phyloP scores from a whole-genome alignment of 2,113 vertebrate species.

The Pseudonaja textilis region DNA sequence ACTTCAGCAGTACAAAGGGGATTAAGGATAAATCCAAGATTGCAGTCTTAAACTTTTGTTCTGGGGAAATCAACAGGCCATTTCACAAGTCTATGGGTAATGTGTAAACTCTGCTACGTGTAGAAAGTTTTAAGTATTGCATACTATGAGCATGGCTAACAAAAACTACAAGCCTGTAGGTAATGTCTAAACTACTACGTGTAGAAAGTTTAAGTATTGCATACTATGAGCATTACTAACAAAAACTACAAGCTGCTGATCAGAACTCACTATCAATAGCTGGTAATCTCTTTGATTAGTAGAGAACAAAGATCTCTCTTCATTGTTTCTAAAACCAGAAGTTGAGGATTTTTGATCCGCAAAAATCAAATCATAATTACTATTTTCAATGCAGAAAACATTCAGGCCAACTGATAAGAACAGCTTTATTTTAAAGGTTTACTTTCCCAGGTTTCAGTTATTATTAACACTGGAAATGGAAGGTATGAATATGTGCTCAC shows the following conservation, averaged over 20 bases:
- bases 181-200: slow-evolving; percentile 11
- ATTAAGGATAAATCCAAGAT: not conserved
- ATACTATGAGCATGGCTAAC: not conserved
- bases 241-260: not conserved
- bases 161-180: not conserved
- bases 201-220: slow-evolving; percentile 5
- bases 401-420: too few species aligned
- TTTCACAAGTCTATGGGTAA: not conserved
- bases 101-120: not conserved
- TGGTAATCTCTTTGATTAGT: not conserved
- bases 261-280: not conserved
- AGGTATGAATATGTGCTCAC: not conserved
- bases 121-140: not conserved
- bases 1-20: not conserved
- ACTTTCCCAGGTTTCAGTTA: not conserved
- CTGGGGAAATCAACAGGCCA: not conserved
- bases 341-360: not conserved
- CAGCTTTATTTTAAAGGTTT: not conserved
- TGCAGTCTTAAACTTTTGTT: not conserved
- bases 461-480: not conserved
- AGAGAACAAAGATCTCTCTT: not conserved
- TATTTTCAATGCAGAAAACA: not conserved
- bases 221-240: not conserved
- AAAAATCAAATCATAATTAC: not conserved
- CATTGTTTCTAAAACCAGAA: not conserved